Evolutionary conservation across 1,140 invertebrate genomes (phyloP), one percentile per base, ranked within the genome.

Genomic region (Drosophila sp.): DNA sequence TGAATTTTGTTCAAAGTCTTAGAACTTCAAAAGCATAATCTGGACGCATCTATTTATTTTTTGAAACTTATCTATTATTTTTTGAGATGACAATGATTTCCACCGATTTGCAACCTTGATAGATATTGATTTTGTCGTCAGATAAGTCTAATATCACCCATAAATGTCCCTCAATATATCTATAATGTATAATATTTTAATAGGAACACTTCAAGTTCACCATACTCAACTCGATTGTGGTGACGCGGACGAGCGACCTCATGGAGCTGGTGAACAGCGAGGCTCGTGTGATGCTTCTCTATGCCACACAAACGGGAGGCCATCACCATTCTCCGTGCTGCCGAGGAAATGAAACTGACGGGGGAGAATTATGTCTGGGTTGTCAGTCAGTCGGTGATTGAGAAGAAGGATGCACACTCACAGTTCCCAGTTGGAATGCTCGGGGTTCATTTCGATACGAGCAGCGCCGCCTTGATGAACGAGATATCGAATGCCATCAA

Each of bases 351-450:
- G 71, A 96, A 97, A 74, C 95, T 99, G 45, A 98, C 97, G 0
- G 97, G 97, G 2, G 96, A 97, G 90, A 98, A 98, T 91, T 99
- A 98, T 91, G 97, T 99, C 6, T 99, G 98, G 98, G 97, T 99
- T 48, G 97, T 98, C 0, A 98, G 97, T n/a, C 97, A 98, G 92
- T 97, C 97, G 80, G 97, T 98, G 43, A 97, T 99, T 38, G 97
- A 94, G 87, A 96, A 95, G 81, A 87, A 92, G 54, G 94, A 96
- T 77, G 95, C 95, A n/a, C 94, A 96, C 0, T 94, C 94, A 70
- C 95, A 97, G 78, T 98, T 98, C 91, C 97, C 97, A 0, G 94
- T 98, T 14, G 98, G 98, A 29, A 97, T 98, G 96, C 93, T 99
- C 8, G 97, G 98, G 63, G 97, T 98, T 0, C 97, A 98, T 91